Conservation (phyloP, 2,797 vertebrate species). For the Mormyrus hasselquistii region DNA sequence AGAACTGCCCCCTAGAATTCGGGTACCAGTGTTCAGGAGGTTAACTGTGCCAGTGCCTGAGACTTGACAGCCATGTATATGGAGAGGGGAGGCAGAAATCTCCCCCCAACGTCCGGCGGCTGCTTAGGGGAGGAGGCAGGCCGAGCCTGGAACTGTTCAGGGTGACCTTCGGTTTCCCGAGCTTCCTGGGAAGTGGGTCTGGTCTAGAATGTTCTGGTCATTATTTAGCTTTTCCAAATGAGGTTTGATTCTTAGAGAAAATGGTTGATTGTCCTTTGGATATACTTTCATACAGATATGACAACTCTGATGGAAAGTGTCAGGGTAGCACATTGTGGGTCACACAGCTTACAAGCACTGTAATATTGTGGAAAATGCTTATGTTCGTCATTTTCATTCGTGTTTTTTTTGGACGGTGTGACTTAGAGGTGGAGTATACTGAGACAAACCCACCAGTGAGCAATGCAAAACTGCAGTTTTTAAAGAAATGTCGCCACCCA, state of each 20-base stretch:
- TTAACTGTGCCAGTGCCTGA: too few relatives aligned
- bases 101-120: background rate
- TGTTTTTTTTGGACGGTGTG: background rate
- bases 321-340: background rate
- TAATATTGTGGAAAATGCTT: background rate
- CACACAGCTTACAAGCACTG: background rate
- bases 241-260: background rate
- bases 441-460: background rate
- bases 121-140: background rate
- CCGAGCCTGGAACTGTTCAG: background rate
- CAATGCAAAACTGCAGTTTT: background rate
- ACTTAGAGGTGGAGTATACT: background rate
- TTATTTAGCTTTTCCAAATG: background rate
- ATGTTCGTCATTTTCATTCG: background rate
- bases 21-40: background rate
- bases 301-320: background rate
- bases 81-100: background rate
- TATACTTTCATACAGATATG: background rate
- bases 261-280: background rate
- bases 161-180: background rate
- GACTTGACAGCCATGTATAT: background rate
- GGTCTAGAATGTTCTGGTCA: background rate
- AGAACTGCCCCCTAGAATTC: background rate
- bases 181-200: background rate
- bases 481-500: slow-evolving; percentile 41